Conservation (phyloP, 2,888 invertebrate species). For the Cheilosia grossa region DNA sequence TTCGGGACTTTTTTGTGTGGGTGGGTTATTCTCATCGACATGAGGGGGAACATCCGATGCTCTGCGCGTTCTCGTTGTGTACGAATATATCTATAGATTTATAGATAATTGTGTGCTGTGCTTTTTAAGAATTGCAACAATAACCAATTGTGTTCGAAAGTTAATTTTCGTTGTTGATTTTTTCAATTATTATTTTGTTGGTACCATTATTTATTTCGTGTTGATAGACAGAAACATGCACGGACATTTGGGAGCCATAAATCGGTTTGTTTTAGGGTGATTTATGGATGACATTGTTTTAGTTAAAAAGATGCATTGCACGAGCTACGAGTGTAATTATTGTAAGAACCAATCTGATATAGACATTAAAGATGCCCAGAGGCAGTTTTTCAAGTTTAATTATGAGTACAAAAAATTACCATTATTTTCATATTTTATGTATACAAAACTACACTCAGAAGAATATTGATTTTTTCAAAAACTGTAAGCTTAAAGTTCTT, state of each 20-base stretch:
- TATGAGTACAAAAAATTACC: no score
- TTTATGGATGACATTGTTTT: background rate
- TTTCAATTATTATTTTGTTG: background rate
- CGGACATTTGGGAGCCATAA: background rate
- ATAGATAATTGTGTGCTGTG: constrained; percentile 7
- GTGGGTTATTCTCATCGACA: background rate
- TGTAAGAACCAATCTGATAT: background rate
- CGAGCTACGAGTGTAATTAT: background rate
- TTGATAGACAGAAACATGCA: constrained; percentile 31
- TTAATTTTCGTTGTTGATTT: constrained; percentile 39
- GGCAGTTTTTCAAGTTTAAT: no score
- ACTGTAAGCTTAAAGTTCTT: no score
- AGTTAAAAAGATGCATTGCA: no score
- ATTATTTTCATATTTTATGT: no score
- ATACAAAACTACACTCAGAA: no score
- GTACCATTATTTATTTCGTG: constrained; percentile 39
- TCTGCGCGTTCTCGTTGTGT: background rate
- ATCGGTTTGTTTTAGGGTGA: background rate
- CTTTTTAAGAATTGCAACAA: constrained; percentile 25
- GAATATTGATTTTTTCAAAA: no score
- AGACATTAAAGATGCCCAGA: no score
- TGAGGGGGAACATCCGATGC: constrained; percentile 22
- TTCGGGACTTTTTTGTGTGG: constrained; percentile 39
- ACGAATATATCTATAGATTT: background rate
- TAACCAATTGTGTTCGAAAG: constrained; percentile 50